A percentile compares a stretch with the other conserved stretches of the same genome.
Conservation (phyloP, 35 echinoderm and acorn worm genomes). For the Heliocidaris tuberculata region DNA sequence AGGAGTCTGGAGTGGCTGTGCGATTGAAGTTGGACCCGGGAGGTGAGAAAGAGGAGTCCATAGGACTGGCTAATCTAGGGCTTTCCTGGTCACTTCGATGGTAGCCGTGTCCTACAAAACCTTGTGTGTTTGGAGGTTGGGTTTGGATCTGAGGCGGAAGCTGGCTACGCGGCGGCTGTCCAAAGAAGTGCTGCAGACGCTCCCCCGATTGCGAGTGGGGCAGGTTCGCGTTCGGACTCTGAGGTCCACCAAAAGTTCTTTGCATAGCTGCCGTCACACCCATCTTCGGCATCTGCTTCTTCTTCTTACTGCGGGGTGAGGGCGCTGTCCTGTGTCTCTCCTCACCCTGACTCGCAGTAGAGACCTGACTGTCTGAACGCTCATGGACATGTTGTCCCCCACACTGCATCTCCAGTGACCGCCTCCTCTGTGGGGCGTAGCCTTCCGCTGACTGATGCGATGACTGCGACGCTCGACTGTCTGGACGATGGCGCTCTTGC, state of each 20-base stretch:
- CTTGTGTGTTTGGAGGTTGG: slow-evolving; percentile 37
- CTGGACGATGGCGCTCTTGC: slow-evolving; percentile 59
- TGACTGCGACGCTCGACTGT: slow-evolving; percentile 69
- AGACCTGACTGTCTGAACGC: slow-evolving; percentile 70
- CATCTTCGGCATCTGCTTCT: slow-evolving; percentile 88
- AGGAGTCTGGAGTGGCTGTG: slow-evolving; percentile 70
- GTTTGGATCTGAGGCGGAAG: slow-evolving; percentile 48
- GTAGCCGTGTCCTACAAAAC: slow-evolving; percentile 51
- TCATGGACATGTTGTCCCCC: slow-evolving; percentile 54
- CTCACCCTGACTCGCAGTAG: slow-evolving; percentile 52
- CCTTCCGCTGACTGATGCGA: slow-evolving; percentile 77
- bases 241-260: slow-evolving; percentile 47
- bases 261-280: slow-evolving; percentile 74
- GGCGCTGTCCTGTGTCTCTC: slow-evolving; percentile 56
- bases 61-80: slow-evolving; percentile 13
- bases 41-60: slow-evolving; percentile 39
- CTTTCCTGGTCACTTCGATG: slow-evolving; percentile 39
- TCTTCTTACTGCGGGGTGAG: slow-evolving; percentile 84
- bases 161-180: slow-evolving; percentile 30
- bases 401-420: slow-evolving; percentile 22
- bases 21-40: slow-evolving; percentile 22
- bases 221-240: slow-evolving; percentile 42
- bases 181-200: slow-evolving; percentile 66
- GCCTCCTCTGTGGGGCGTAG: slow-evolving; percentile 49
- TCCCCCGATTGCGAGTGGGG: slow-evolving; percentile 86